Conservation (phyloP, 1,140 invertebrate species). For the Zaprionus camerounensis region DNA sequence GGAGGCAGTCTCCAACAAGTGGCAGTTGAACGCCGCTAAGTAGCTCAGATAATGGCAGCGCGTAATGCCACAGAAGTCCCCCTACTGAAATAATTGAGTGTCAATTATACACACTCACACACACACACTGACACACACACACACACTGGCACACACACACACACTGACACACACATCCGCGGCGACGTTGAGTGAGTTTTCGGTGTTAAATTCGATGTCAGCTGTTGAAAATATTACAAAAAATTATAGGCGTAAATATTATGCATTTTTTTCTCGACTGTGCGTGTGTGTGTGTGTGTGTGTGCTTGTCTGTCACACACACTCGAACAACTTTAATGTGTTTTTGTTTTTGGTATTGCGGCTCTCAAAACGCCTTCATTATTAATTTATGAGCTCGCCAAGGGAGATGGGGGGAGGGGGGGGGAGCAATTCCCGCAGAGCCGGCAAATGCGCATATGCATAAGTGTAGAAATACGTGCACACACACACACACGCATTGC, state of each 20-base stretch:
- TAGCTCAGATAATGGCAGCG: conserved; percentile 75
- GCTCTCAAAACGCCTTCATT: conserved; percentile 62
- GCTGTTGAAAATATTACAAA: conserved; percentile 80
- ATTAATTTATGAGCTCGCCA: conserved; percentile 69
- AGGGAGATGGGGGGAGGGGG: conserved; percentile 9
- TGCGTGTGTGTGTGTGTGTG: not conserved
- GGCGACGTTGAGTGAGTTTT: conserved; percentile 29
- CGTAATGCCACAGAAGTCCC: conserved; percentile 57
- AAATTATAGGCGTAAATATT: conserved; percentile 82
- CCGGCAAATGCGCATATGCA: conserved; percentile 34
- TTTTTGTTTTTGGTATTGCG: conserved; percentile 35
- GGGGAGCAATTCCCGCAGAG: conserved; percentile 33
- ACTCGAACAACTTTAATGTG: conserved; percentile 56
- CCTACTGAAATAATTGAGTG: conserved; percentile 69
- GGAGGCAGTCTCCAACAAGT: conserved; percentile 61
- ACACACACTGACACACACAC: conserved; percentile 12
- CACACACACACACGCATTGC: not conserved
- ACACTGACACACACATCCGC: not conserved
- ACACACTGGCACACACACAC: not conserved
- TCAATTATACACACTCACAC: conserved; percentile 67
- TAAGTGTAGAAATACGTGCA: conserved; percentile 10
- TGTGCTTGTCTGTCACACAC: conserved; percentile 14
- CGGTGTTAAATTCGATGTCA: conserved; percentile 69
- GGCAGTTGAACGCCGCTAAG: conserved; percentile 78
- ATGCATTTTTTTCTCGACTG: conserved; percentile 66